Percentiles rank a stretch among this genome's conserved stretches.
Evolutionary conservation across 2,888 invertebrate species (phyloP).

Genomic region (Zaprionus lineosus): DNA sequence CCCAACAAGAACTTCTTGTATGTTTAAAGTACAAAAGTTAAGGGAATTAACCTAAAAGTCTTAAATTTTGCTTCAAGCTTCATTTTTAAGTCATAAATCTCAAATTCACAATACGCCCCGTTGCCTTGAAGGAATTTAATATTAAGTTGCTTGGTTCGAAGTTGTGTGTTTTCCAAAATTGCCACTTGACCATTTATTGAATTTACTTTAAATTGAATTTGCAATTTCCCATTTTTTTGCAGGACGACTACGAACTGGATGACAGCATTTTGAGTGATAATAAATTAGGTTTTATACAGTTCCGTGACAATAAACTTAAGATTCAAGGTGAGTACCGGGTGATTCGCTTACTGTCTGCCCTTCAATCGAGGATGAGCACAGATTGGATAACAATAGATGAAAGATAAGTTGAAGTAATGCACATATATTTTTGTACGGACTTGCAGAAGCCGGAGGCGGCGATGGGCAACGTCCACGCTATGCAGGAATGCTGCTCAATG

Average conservation of each 20-base stretch:
- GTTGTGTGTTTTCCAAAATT: neutral
- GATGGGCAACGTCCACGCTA: slow-evolving; percentile 74
- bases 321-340: slow-evolving; percentile 80
- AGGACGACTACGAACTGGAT: slow-evolving; percentile 83
- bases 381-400: slow-evolving; percentile 38
- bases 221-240: slow-evolving; percentile 39
- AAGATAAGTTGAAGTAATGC: slow-evolving; percentile 19
- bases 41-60: too few species aligned
- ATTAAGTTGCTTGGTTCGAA: too few species aligned
- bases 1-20: too few species aligned
- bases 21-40: too few species aligned
- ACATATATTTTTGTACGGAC: slow-evolving; percentile 39
- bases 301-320: slow-evolving; percentile 83
- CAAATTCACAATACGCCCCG: too few species aligned
- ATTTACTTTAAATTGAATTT: slow-evolving; percentile 36
- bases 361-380: slow-evolving; percentile 33
- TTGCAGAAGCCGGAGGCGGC: slow-evolving; percentile 76
- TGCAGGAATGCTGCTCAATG: slow-evolving; percentile 77
- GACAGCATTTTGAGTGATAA: slow-evolving; percentile 82
- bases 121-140: too few species aligned
- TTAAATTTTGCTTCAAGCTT: too few species aligned
- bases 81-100: too few species aligned
- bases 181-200: slow-evolving; percentile 22
- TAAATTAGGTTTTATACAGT: slow-evolving; percentile 83
- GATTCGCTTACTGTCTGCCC: slow-evolving; percentile 22